Evolutionary conservation across 1,140 invertebrate species (phyloP).

Genomic region (Heliothis virescens): DNA sequence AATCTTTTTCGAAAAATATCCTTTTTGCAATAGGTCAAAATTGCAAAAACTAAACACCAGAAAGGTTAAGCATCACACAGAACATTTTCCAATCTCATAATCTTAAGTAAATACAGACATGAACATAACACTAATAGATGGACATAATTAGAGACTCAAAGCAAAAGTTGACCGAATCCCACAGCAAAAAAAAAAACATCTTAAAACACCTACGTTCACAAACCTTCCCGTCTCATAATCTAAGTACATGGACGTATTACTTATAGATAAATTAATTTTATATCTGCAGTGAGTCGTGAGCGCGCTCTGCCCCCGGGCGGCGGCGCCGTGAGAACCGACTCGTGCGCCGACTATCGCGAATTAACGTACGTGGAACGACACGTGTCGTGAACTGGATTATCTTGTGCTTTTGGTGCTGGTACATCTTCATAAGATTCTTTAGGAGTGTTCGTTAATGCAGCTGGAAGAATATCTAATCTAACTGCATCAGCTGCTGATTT

Average conservation of each 20-base stretch:
- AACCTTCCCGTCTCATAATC: slow-evolving; percentile 40
- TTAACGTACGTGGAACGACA: slow-evolving; percentile 59
- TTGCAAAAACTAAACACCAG: too few relatives aligned
- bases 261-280: slow-evolving; percentile 85
- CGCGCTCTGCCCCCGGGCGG: slow-evolving; percentile 75
- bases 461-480: too few relatives aligned
- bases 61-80: too few relatives aligned
- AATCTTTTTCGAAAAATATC: too few relatives aligned
- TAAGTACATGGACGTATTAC: slow-evolving; percentile 62
- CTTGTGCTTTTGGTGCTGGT: slow-evolving; percentile 16
- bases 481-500: too few relatives aligned
- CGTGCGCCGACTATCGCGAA: slow-evolving; percentile 54
- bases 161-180: background rate
- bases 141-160: background rate
- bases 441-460: background rate
- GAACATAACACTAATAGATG: too few relatives aligned
- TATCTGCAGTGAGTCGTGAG: slow-evolving; percentile 77
- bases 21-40: too few relatives aligned
- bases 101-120: too few relatives aligned
- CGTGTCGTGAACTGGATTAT: slow-evolving; percentile 60
- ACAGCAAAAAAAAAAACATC: slow-evolving; percentile 5
- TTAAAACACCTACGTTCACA: background rate
- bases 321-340: slow-evolving; percentile 73
- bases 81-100: too few relatives aligned
- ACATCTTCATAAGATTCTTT: slow-evolving; percentile 33